Base-by-base conservation (phyloP, 2,888 invertebrate species). In the Volucella bombylans region DNA sequence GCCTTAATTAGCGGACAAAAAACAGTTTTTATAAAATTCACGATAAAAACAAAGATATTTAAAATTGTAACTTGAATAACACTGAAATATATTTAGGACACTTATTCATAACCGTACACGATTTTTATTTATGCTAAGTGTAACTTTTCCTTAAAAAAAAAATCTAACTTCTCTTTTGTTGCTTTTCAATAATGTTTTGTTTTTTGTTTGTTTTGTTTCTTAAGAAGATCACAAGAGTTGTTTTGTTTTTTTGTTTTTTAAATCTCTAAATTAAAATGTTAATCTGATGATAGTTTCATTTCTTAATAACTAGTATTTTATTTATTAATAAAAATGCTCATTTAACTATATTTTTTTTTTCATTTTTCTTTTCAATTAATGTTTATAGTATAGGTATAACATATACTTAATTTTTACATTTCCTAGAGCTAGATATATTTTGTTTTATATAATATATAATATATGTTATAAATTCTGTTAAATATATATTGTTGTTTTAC, bases 201-300 rank as follows among this genome's bases (percentile, higher is more conserved):
- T 45, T 69, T 79, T 54, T 72, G n/a, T 55, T 62, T 59, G 45
- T 47, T 68, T 38, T 59, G 47, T 69, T 82, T 64, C 59, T 79
- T 72, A 78, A 74, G 73, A 83, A 83, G 83, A 83, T 83, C 83
- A 83, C 83, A 83, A 83, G 83, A 83, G 68, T 76, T 82, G 64
- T 59, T 67, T 77, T 31, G 8, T 64, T 52, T 54, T 38, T 23
- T 57, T 76, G 45, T n/a, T 54, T 57, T 72, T 59, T 67, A 50
- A 72, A 64, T 82, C 49, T 31, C 59, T 83, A 68, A 82, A 82
- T 61, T 57, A 83, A 83, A 83, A 74, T 80, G 74, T 79, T 82
- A 80, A 57, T 78, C 65, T 80, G 61, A 71, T 83, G 52, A 83
- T 83, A 83, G 74, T 76, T 64, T 71, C 52, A 15, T 54, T 69